Percentiles rank a stretch among this genome's conserved stretches.
Evolutionary conservation across 2,888 invertebrate genomes (phyloP).

Genomic region (Athalia cordata): DNA sequence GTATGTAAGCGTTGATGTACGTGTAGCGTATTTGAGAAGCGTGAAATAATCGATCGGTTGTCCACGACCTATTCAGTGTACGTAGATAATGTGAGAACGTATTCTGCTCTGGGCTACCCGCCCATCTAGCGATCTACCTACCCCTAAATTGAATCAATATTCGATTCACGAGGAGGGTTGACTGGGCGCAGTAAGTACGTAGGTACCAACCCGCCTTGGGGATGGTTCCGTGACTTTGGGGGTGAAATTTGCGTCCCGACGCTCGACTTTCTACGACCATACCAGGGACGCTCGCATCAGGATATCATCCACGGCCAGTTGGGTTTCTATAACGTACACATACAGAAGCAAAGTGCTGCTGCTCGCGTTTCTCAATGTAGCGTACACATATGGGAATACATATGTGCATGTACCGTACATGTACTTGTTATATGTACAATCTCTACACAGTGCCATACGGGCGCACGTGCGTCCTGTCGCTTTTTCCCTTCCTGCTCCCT

Average conservation of each 20-base stretch:
- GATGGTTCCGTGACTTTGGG: conserved; percentile 34
- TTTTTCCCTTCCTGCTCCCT: conserved; percentile 45
- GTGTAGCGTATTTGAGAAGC: conserved; percentile 14
- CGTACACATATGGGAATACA: conserved; percentile 60
- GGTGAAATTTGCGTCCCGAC: conserved; percentile 54
- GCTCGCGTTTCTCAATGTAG: conserved; percentile 43
- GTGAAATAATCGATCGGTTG: conserved; percentile 32
- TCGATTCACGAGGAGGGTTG: conserved; percentile 32
- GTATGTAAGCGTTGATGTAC: neutral
- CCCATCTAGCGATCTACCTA: neutral
- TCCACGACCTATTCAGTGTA: neutral
- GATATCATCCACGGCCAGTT: conserved; percentile 59
- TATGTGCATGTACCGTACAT: no score
- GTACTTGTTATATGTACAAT: no score
- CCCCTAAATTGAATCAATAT: conserved; percentile 42
- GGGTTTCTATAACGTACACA: conserved; percentile 8
- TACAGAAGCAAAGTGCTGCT: neutral
- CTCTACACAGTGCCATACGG: conserved; percentile 67
- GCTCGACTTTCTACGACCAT: conserved; percentile 53
- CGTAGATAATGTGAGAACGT: neutral
- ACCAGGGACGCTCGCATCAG: conserved; percentile 64
- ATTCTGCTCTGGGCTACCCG: conserved; percentile 25
- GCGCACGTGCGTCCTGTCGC: conserved; percentile 58
- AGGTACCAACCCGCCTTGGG: conserved; percentile 1
- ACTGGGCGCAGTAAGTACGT: neutral